Evolutionary conservation across 2,113 vertebrate species (phyloP).

Genomic region (Potamarius usumacintae): DNA sequence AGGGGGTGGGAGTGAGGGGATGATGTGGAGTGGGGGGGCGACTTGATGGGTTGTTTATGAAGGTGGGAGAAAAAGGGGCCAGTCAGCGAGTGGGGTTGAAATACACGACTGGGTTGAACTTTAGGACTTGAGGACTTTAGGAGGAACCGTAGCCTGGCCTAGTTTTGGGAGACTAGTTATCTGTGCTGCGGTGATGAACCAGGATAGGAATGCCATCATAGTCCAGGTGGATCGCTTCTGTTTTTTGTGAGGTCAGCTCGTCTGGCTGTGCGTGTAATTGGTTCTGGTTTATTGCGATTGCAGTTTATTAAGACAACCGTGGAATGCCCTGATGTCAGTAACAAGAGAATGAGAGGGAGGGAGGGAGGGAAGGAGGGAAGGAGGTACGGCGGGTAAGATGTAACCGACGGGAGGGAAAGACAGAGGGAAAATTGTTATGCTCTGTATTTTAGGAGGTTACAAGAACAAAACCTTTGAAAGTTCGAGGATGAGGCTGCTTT

Average conservation of each 20-base stretch:
- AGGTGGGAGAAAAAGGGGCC: slow-evolving; percentile 12
- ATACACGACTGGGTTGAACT: slow-evolving; percentile 5
- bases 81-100: slow-evolving; percentile 29
- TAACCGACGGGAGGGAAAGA: neutral
- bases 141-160: neutral
- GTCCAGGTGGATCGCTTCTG: slow-evolving; percentile 57
- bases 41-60: slow-evolving; percentile 55
- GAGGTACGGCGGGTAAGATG: neutral
- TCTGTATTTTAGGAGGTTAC: slow-evolving; percentile 18
- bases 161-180: neutral
- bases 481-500: neutral
- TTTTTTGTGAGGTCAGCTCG: slow-evolving; percentile 44
- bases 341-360: slow-evolving; percentile 42
- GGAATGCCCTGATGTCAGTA: slow-evolving; percentile 57
- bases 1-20: slow-evolving; percentile 12
- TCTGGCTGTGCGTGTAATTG: slow-evolving; percentile 51
- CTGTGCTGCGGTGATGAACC: neutral
- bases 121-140: neutral
- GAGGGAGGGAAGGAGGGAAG: neutral
- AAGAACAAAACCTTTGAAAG: slow-evolving; percentile 25
- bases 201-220: slow-evolving; percentile 44
- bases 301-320: slow-evolving; percentile 55
- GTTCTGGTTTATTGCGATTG: slow-evolving; percentile 53
- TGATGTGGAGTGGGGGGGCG: slow-evolving; percentile 3
- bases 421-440: slow-evolving; percentile 10